Percentiles rank a stretch among this genome's conserved stretches.
These are phyloP conservation scores for Drosophila antonietae DNA, from an alignment of 2,888 invertebrate genomes.

Conservation along the genomic window DNA sequence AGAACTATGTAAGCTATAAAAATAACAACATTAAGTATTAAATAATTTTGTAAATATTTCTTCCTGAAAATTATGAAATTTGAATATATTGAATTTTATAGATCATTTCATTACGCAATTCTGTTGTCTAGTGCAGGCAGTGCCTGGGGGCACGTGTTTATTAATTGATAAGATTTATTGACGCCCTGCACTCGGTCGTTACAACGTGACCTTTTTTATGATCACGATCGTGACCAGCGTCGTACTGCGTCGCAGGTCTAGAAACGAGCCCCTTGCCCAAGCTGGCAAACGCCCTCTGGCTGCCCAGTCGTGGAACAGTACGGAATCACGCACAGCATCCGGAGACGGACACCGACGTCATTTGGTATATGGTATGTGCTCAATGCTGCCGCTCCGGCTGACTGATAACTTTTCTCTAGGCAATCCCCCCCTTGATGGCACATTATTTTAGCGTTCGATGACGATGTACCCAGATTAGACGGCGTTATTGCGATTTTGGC, in stretches of 20 bases:
- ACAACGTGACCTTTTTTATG: slow-evolving; percentile 50
- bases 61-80: too few species aligned
- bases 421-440: slow-evolving; percentile 79
- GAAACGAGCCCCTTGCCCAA: slow-evolving; percentile 46
- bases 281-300: slow-evolving; percentile 6
- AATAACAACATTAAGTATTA: neutral
- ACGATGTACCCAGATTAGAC: slow-evolving; percentile 66
- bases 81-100: neutral
- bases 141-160: slow-evolving; percentile 28
- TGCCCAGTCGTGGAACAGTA: slow-evolving; percentile 34
- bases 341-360: slow-evolving; percentile 53
- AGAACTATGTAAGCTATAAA: neutral
- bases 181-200: slow-evolving; percentile 51
- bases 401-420: slow-evolving; percentile 74
- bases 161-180: slow-evolving; percentile 75
- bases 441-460: slow-evolving; percentile 71
- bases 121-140: slow-evolving; percentile 11
- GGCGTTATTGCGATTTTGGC: slow-evolving; percentile 39
- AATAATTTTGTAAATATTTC: neutral
- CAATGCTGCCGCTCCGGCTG: slow-evolving; percentile 14
- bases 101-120: neutral
- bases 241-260: slow-evolving; percentile 41
- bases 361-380: slow-evolving; percentile 24
- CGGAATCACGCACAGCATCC: slow-evolving; percentile 26
- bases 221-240: slow-evolving; percentile 23